Evolutionary conservation across 1,140 invertebrate genomes (phyloP).

Genomic region (Drosophila bipectinata): DNA sequence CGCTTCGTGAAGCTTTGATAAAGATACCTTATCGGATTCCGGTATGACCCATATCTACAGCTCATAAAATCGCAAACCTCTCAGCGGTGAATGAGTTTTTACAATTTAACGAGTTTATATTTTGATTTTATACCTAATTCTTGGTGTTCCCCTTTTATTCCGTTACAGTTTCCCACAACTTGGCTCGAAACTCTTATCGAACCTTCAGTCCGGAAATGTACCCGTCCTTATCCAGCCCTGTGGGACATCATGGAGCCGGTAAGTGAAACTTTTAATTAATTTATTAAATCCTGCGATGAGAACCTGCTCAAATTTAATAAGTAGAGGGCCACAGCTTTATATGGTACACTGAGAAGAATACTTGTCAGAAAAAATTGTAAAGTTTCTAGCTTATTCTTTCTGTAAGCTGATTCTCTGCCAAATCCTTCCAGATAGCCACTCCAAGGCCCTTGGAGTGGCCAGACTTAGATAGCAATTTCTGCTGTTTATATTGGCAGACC

Average conservation of each 20-base stretch:
- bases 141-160: slow-evolving; percentile 2
- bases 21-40: slow-evolving; percentile 17
- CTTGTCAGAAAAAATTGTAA: no score
- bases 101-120: neutral
- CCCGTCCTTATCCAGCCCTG: slow-evolving; percentile 27
- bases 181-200: slow-evolving; percentile 55
- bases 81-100: neutral
- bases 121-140: neutral
- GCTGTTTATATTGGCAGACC: slow-evolving; percentile 38
- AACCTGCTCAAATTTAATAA: neutral
- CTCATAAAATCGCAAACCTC: neutral
- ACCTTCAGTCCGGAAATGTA: slow-evolving; percentile 54
- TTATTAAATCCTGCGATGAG: slow-evolving; percentile 7
- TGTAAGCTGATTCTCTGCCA: slow-evolving; percentile 11
- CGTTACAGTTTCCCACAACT: slow-evolving; percentile 58
- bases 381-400: neutral
- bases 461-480: slow-evolving; percentile 23
- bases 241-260: slow-evolving; percentile 48
- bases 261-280: slow-evolving; percentile 54
- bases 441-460: neutral
- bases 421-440: slow-evolving; percentile 17
- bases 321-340: neutral
- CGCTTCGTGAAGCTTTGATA: slow-evolving; percentile 5
- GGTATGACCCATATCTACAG: neutral
- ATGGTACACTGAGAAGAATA: neutral